Conservation (phyloP, 2,888 invertebrate species). For the Andricus quercusramuli region DNA sequence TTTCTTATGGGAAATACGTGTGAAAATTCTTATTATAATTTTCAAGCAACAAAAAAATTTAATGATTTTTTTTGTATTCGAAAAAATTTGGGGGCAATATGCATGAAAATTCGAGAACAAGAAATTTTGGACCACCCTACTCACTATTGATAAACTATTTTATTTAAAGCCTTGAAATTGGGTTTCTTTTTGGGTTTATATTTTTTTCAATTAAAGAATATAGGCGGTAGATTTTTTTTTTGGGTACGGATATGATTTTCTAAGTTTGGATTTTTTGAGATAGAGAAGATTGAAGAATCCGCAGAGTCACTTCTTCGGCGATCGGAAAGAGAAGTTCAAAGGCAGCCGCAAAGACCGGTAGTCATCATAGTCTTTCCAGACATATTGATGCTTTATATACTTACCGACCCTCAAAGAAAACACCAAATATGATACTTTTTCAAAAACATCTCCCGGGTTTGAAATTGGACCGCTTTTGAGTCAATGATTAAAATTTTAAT, state of each 20-base stretch:
- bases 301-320: constrained; percentile 53
- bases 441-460: not conserved
- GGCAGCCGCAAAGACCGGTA: constrained; percentile 68
- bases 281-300: constrained; percentile 49
- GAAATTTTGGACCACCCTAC: too few species aligned
- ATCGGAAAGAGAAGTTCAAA: constrained; percentile 60
- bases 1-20: too few species aligned
- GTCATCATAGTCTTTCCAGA: constrained; percentile 57
- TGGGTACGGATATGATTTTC: constrained; percentile 17
- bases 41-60: too few species aligned
- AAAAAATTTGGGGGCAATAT: too few species aligned
- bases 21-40: too few species aligned
- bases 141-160: too few species aligned
- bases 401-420: not conserved
- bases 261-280: constrained; percentile 47
- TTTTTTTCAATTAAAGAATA: too few species aligned
- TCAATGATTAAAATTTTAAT: not conserved
- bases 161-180: too few species aligned
- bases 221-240: not conserved
- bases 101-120: too few species aligned
- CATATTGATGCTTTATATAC: constrained; percentile 45
- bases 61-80: too few species aligned
- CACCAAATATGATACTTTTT: constrained; percentile 12
- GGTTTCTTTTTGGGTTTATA: too few species aligned
- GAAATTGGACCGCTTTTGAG: not conserved